Percentiles rank a stretch among this genome's conserved stretches.
These are phyloP conservation scores for Platichthys flesus DNA, from an alignment of 2,113 vertebrate genomes.

Conservation along the genomic window DNA sequence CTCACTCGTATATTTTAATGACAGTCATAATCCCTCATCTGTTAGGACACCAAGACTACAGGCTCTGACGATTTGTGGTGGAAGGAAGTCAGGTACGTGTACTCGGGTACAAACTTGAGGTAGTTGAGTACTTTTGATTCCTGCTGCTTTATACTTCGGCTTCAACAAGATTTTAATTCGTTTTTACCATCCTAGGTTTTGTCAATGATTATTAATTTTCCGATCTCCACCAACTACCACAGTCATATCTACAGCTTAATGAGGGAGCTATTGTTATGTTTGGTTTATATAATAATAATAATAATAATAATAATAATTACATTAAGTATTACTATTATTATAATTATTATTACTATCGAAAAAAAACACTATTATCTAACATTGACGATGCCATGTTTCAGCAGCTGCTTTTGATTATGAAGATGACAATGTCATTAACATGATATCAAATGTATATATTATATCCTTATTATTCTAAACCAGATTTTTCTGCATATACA, in stretches of 20 bases:
- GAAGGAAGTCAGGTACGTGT: not conserved
- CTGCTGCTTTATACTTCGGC: too few species aligned
- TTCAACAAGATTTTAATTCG: too few species aligned
- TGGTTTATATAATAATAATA: too few species aligned
- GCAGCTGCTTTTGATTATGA: not conserved
- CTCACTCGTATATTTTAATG: slow-evolving; percentile 2
- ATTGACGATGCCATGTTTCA: not conserved
- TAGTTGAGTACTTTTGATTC: not conserved
- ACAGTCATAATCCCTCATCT: not conserved
- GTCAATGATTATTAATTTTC: too few species aligned
- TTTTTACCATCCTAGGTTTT: too few species aligned
- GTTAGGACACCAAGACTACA: not conserved
- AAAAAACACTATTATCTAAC: too few species aligned
- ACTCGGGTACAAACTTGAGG: not conserved
- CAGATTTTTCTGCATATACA: not conserved
- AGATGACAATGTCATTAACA: not conserved
- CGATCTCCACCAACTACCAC: too few species aligned
- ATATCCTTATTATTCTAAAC: not conserved
- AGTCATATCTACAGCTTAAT: not conserved
- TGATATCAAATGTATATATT: not conserved
- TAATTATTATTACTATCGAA: too few species aligned
- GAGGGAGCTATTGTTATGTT: too few species aligned
- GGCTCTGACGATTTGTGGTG: not conserved
- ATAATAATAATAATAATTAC: too few species aligned
- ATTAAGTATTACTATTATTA: too few species aligned